A percentile compares a stretch with the other conserved stretches of the same genome.
Evolutionary conservation across 2,888 invertebrate species (phyloP).

Genomic region (Oscheius sp.): DNA sequence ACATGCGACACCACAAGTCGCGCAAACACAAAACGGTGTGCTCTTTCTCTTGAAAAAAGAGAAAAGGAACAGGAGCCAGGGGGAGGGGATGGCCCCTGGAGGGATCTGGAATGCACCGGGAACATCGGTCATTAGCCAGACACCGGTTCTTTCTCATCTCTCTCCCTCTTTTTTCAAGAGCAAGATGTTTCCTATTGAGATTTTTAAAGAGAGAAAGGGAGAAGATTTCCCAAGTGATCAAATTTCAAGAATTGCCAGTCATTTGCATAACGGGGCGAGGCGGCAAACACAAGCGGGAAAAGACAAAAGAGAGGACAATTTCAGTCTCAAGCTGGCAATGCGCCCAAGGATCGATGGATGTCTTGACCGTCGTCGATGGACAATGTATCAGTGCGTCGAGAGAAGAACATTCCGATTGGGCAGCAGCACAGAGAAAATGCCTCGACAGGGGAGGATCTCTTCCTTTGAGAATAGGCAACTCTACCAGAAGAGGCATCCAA

Average conservation of each 20-base stretch:
- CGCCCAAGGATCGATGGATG: conserved; percentile 62
- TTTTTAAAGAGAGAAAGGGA: too few species aligned
- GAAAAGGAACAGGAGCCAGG: background rate
- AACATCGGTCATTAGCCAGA: too few species aligned
- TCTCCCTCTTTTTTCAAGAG: too few species aligned
- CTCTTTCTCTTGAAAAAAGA: conserved; percentile 29
- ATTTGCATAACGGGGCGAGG: conserved; percentile 9
- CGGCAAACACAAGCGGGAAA: background rate
- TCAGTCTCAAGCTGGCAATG: conserved; percentile 68
- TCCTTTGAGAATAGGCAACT: conserved; percentile 49
- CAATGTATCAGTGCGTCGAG: conserved; percentile 59
- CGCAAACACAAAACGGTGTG: conserved; percentile 30
- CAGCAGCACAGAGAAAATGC: conserved; percentile 60
- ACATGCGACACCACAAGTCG: conserved; percentile 33
- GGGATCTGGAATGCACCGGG: too few species aligned
- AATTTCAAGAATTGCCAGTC: conserved; percentile 12
- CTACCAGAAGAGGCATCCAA: conserved; percentile 45
- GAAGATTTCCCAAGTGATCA: background rate
- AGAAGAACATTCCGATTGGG: conserved; percentile 62
- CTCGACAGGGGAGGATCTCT: conserved; percentile 50
- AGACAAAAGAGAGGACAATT: conserved; percentile 36
- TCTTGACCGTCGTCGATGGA: conserved; percentile 60
- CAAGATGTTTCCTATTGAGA: too few species aligned
- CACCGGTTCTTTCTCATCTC: too few species aligned
- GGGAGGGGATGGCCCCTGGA: too few species aligned